A percentile compares a stretch with the other conserved stretches of the same genome.
Conservation (phyloP, 2,113 vertebrate species). For the Phycodurus eques region DNA sequence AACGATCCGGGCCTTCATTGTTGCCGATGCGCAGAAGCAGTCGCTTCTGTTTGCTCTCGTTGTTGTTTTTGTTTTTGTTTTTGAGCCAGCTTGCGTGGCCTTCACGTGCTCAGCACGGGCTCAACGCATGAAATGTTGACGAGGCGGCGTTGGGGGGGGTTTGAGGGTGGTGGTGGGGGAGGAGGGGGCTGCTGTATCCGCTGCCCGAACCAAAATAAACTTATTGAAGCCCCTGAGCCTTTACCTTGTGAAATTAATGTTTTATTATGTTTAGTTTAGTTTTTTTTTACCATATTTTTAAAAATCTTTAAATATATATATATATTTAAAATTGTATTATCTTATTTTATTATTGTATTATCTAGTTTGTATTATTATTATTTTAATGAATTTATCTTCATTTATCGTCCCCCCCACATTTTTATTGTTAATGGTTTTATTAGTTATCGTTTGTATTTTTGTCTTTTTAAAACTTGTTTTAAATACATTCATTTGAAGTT, state of each 20-base stretch:
- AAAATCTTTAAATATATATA: not conserved
- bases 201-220: conserved; percentile 68
- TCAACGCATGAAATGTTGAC: conserved; percentile 71
- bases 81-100: conserved; percentile 48
- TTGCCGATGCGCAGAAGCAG: not conserved
- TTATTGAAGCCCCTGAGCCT: conserved; percentile 45
- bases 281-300: conserved; percentile 7
- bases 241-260: conserved; percentile 53
- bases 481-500: too few relatives aligned
- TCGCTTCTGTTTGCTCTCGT: not conserved
- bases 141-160: conserved; percentile 57
- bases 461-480: too few relatives aligned
- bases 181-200: conserved; percentile 33
- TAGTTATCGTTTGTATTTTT: too few relatives aligned
- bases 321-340: too few relatives aligned
- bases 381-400: too few relatives aligned
- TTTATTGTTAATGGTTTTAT: too few relatives aligned
- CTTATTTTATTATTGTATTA: too few relatives aligned
- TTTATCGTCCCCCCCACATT: too few relatives aligned
- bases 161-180: conserved; percentile 43
- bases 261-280: conserved; percentile 44
- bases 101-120: conserved; percentile 68
- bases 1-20: not conserved
- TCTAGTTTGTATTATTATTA: too few relatives aligned
- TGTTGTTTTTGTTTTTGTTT: not conserved